Percentiles rank a stretch among this genome's conserved stretches.
Conservation (phyloP, 1,140 invertebrate genomes). For the Leptinotarsa texana region DNA sequence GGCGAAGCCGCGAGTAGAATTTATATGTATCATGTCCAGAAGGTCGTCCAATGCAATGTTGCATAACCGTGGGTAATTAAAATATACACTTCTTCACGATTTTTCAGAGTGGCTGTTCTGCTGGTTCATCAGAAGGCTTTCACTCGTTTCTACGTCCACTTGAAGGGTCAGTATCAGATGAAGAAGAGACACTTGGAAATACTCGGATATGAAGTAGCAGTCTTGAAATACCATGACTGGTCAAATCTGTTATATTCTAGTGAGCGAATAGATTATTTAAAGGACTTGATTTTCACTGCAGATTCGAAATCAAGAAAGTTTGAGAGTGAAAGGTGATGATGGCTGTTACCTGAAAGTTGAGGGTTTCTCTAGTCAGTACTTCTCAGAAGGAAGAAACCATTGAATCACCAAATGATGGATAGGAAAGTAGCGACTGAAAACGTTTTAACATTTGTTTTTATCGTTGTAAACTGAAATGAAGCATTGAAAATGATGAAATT, state of each 20-base stretch:
- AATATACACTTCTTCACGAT: not conserved
- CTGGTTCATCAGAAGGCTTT: constrained; percentile 54
- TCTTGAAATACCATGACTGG: constrained; percentile 61
- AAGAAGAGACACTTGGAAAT: constrained; percentile 65
- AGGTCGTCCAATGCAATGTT: too few species aligned
- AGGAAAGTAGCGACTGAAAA: too few species aligned
- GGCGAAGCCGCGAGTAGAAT: too few species aligned
- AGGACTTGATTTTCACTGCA: constrained; percentile 36
- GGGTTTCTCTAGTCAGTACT: not conserved
- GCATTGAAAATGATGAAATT: too few species aligned
- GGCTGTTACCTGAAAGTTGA: not conserved
- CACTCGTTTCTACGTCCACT: constrained; percentile 44
- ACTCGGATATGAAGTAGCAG: constrained; percentile 62
- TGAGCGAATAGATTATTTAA: constrained; percentile 46
- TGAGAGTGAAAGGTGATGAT: constrained; percentile 2
- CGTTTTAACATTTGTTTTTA: too few species aligned
- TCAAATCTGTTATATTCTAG: constrained; percentile 56
- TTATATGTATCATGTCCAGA: too few species aligned
- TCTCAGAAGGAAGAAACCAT: too few species aligned
- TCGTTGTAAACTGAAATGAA: too few species aligned
- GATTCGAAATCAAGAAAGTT: not conserved
- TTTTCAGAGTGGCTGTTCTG: constrained; percentile 55
- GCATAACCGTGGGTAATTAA: too few species aligned
- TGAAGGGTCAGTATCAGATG: constrained; percentile 56
- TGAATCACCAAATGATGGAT: too few species aligned